Conservation (phyloP, 2,888 invertebrate genomes). For the Argyra leucocephala region DNA sequence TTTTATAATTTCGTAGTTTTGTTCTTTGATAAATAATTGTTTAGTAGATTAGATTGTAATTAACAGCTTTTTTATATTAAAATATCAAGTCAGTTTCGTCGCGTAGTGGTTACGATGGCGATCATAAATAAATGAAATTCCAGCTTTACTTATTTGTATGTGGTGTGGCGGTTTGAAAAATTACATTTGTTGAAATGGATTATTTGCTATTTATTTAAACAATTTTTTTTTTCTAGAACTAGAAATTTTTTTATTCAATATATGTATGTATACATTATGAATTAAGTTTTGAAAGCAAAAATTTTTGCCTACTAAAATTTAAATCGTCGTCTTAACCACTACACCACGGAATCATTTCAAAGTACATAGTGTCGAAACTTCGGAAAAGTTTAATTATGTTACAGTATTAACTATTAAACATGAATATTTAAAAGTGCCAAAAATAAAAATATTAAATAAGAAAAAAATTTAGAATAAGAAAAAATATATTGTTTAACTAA, state of each 20-base stretch:
- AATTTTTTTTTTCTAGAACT: too few species aligned
- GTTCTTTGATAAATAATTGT: too few species aligned
- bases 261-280: too few species aligned
- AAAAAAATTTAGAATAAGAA: too few species aligned
- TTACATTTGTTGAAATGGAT: background rate
- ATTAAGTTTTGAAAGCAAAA: too few species aligned
- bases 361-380: background rate
- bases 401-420: too few species aligned
- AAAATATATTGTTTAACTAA: too few species aligned
- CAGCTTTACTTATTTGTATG: background rate
- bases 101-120: constrained; percentile 6
- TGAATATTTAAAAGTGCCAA: background rate
- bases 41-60: too few species aligned
- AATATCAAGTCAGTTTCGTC: background rate
- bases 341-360: background rate
- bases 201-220: background rate
- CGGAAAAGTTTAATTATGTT: background rate
- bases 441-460: too few species aligned
- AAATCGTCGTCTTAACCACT: constrained; percentile 4
- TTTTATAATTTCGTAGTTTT: too few species aligned
- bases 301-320: too few species aligned
- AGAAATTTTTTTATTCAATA: too few species aligned
- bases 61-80: background rate
- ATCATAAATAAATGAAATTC: background rate
- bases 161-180: background rate